These are phyloP conservation scores for Lacerta viridis DNA, from an alignment of 2,797 vertebrate genomes.

Conservation along the genomic window DNA sequence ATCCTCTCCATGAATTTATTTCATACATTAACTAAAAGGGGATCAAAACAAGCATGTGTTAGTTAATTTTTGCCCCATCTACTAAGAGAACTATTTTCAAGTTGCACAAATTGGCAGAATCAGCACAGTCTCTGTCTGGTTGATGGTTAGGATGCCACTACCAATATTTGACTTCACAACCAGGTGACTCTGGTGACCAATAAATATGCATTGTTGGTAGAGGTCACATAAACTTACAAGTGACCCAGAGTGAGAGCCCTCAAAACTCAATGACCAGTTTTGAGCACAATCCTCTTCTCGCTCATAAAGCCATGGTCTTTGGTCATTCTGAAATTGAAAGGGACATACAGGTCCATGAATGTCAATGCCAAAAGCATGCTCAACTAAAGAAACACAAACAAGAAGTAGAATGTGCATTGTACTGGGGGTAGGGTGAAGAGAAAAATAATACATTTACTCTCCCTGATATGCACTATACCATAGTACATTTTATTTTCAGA, in stretches of 20 bases:
- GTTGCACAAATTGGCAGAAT: not conserved
- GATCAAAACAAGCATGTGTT: constrained; percentile 45
- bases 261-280: not conserved
- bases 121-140: not conserved
- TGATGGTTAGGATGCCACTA: not conserved
- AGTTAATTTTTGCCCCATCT: constrained; percentile 3
- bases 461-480: not conserved
- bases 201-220: not conserved
- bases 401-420: not conserved
- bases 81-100: not conserved
- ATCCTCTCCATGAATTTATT: constrained; percentile 43
- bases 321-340: not conserved
- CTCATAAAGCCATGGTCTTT: not conserved
- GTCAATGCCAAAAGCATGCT: not conserved
- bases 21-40: constrained; percentile 53
- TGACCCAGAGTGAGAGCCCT: not conserved
- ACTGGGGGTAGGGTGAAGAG: not conserved
- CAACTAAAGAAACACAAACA: not conserved
- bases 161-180: not conserved
- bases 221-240: not conserved
- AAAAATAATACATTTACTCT: not conserved
- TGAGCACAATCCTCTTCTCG: not conserved
- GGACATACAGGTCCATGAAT: not conserved
- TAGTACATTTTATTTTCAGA: not conserved
- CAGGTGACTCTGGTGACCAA: not conserved